Evolutionary conservation across 2,113 vertebrate species (phyloP), one percentile per base, ranked within the genome.

Genomic region (Indri indri): DNA sequence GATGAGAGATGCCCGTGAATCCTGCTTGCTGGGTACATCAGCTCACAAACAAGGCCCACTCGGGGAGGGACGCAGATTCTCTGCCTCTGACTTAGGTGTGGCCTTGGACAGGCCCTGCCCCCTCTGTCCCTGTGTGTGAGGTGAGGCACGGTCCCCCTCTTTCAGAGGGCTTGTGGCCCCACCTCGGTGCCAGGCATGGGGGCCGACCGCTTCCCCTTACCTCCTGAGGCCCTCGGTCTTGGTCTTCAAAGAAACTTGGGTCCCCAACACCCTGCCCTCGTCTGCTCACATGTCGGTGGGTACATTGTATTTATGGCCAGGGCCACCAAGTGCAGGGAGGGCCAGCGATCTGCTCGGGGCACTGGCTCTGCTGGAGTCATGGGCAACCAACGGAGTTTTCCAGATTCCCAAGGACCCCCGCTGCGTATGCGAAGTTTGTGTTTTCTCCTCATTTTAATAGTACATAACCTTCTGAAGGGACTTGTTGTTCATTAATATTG

Each of bases 401-500:
- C 13, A 0, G 45, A 34, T 45, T 34, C 86, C 63, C 11, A 0
- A 95, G 95, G 94, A 70, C 95, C 65, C 12, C 40, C 0, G 0
- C 0, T 25, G 32, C 10, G 0, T 8, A 12, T 2, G n/a, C 0
- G 37, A 57, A 42, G 77, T 79, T 52, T 61, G 59, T 54, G 93
- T 98, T 97, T 98, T 88, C 94, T 84, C 95, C 83, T 91, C 90
- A 40, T 93, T 95, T 96, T 54, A 92, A 79, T 70, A 80, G 94
- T 73, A 70, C 92, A 68, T 93, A 81, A 70, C 97, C 97, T 97
- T 95, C 96, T 82, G 97, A 97, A 95, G 92, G 95, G 98, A 93
- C 97, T 97, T 71, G 96, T 90, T 97, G 93, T 96, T 98, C 95
- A 54, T 95, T 94, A 95, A 97, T 90, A 82, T 0, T 3, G 98